phyloP scores from a whole-genome alignment of 2,888 invertebrate species.

The Drosophila helvetica region DNA sequence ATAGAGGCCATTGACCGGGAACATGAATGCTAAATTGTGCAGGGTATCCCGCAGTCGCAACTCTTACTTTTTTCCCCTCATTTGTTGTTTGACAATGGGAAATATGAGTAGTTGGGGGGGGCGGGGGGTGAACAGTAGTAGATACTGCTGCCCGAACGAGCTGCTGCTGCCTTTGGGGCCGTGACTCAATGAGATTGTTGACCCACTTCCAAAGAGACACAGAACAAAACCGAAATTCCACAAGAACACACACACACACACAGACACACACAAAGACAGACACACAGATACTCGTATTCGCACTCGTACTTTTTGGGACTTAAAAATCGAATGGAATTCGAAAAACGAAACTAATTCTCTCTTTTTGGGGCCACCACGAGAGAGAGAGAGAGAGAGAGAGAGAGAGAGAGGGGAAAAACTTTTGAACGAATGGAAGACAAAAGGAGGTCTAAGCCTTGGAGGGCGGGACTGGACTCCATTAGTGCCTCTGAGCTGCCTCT shows the following conservation, averaged over 20 bases:
- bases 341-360: background rate
- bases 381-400: background rate
- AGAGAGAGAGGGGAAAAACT: too few species aligned
- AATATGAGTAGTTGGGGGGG: slow-evolving; percentile 22
- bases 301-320: background rate
- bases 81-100: slow-evolving; percentile 38
- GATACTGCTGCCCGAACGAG: background rate
- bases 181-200: slow-evolving; percentile 57
- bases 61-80: background rate
- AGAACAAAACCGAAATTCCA: background rate
- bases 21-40: background rate
- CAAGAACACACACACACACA: background rate
- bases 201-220: slow-evolving; percentile 50
- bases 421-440: slow-evolving; percentile 24
- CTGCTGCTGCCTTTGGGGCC: slow-evolving; percentile 17
- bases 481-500: slow-evolving; percentile 30
- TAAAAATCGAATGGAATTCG: slow-evolving; percentile 21
- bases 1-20: too few species aligned
- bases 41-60: background rate
- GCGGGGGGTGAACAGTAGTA: slow-evolving; percentile 8
- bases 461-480: slow-evolving; percentile 19
- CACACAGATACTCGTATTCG: background rate
- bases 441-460: slow-evolving; percentile 8
- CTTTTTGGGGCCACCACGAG: slow-evolving; percentile 5
- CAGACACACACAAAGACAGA: background rate